A percentile compares a stretch with the other conserved stretches of the same genome.
phyloP scores from a whole-genome alignment of 2,797 vertebrate genomes.

The Sylvia borin region DNA sequence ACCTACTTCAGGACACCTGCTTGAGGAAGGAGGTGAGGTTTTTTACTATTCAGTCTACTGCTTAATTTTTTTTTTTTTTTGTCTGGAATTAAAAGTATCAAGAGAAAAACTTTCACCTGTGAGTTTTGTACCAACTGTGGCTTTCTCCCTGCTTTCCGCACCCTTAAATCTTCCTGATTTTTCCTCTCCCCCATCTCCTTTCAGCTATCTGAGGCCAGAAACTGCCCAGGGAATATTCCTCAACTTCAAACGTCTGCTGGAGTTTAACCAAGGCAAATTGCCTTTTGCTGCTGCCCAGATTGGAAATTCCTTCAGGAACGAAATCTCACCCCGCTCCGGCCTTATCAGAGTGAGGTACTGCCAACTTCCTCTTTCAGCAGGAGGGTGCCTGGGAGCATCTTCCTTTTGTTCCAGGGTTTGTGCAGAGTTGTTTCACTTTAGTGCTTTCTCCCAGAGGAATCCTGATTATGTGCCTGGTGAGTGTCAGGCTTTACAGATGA shows the following conservation, averaged over 20 bases:
- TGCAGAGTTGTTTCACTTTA: neutral
- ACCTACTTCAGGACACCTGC: neutral
- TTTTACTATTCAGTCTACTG: neutral
- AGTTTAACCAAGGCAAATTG: slow-evolving; percentile 98
- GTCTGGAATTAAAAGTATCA: neutral
- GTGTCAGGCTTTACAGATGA: neutral
- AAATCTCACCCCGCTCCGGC: slow-evolving; percentile 97
- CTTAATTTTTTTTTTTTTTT: neutral
- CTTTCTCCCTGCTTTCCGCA: neutral
- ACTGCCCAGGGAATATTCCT: slow-evolving; percentile 99
- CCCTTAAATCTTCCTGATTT: neutral
- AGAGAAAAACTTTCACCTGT: neutral
- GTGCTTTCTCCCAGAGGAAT: neutral
- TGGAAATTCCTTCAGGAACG: slow-evolving; percentile 97
- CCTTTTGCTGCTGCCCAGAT: slow-evolving; percentile 99
- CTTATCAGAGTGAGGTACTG: slow-evolving; percentile 95
- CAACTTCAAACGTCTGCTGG: slow-evolving; percentile 97
- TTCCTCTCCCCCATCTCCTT: neutral
- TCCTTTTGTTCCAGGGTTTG: neutral
- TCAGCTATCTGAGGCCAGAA: slow-evolving; percentile 96
- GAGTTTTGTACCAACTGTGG: neutral
- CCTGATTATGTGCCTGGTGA: neutral
- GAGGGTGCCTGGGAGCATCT: neutral
- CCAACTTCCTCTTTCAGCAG: neutral
- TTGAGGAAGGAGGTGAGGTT: neutral